phyloP scores from a whole-genome alignment of 2,113 vertebrate species.

The Crotalus horridus region DNA sequence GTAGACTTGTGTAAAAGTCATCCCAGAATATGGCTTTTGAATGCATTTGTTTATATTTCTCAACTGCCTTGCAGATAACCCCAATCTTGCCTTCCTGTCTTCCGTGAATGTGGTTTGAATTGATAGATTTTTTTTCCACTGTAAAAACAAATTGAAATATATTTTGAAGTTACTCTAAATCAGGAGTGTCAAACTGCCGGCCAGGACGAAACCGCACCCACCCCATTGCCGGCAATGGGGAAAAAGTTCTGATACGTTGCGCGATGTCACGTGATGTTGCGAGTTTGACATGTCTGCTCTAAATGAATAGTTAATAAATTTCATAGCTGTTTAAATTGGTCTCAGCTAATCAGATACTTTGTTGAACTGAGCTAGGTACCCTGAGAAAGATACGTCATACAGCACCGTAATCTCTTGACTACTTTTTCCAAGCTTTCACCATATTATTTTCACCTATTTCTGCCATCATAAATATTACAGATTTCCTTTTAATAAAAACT shows the following conservation, averaged over 20 bases:
- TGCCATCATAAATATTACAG: neutral
- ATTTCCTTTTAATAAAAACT: neutral
- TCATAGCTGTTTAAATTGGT: neutral
- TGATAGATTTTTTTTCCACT: neutral
- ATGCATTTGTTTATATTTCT: neutral
- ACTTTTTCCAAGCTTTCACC: neutral
- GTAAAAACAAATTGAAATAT: neutral
- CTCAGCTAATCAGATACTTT: neutral
- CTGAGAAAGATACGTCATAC: neutral
- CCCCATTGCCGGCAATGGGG: too few species aligned
- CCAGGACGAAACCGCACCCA: too few species aligned
- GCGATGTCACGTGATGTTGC: too few species aligned
- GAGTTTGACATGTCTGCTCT: too few species aligned
- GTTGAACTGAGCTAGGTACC: neutral
- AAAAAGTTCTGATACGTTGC: too few species aligned
- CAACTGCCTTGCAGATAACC: neutral
- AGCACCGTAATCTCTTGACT: neutral
- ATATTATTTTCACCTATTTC: neutral
- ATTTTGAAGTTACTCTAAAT: neutral
- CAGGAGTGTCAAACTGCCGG: too few species aligned
- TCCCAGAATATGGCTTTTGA: neutral
- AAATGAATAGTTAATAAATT: neutral
- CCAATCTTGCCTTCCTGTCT: neutral
- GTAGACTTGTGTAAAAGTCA: neutral
- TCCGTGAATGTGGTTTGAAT: neutral